These are phyloP conservation scores for Phocoena phocoena DNA, from an alignment of 2,113 vertebrate genomes.

Conservation along the genomic window DNA sequence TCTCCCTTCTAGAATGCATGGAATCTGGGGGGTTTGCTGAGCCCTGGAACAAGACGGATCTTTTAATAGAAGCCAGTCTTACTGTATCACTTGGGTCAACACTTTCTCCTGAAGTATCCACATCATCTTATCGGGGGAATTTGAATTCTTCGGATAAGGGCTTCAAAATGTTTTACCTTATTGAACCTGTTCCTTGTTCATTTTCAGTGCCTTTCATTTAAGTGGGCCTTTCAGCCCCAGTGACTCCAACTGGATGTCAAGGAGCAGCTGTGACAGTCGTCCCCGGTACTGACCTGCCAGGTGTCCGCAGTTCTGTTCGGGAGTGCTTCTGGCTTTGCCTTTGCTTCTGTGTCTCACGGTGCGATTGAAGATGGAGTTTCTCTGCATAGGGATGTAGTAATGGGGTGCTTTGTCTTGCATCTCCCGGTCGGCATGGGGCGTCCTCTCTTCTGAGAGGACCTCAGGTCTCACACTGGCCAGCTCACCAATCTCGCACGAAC, in stretches of 20 bases:
- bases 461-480: not conserved
- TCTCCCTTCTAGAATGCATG: not conserved
- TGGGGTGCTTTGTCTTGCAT: not conserved
- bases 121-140: not conserved
- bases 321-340: slow-evolving; percentile 3
- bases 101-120: not conserved
- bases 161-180: not conserved
- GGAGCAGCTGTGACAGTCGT: not conserved
- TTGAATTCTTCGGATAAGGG: not conserved
- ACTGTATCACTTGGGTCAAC: not conserved
- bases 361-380: slow-evolving; percentile 84
- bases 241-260: not conserved
- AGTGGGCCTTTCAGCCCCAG: not conserved
- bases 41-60: not conserved
- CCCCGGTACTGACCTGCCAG: slow-evolving; percentile 81
- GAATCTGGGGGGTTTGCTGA: rapidly evolving
- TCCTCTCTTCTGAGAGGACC: slow-evolving; percentile 56
- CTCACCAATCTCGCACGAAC: not conserved
- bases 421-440: not conserved
- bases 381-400: slow-evolving; percentile 73
- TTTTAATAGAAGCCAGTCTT: not conserved
- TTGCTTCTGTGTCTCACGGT: slow-evolving; percentile 75
- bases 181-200: not conserved
- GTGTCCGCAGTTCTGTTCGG: not conserved
- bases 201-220: not conserved